Conservation (phyloP, 1,140 invertebrate species). For the Zeugodacus cucurbitae region DNA sequence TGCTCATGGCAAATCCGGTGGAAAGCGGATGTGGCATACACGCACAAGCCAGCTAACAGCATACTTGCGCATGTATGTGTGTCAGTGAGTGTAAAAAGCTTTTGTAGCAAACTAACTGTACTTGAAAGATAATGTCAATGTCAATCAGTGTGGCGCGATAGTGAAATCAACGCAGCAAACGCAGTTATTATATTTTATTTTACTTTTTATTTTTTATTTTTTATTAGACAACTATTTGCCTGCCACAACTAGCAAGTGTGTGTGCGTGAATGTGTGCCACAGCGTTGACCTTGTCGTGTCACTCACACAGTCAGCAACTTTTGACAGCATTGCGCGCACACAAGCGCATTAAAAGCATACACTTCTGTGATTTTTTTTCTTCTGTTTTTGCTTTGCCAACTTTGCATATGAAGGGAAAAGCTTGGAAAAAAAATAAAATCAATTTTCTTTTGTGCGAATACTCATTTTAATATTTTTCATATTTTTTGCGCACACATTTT, state of each 20-base stretch:
- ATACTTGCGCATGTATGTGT: too few relatives aligned
- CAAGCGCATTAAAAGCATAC: neutral
- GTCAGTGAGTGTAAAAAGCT: neutral
- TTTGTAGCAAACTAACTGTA: neutral
- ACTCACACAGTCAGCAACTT: neutral
- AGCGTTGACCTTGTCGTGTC: neutral
- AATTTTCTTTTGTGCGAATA: neutral
- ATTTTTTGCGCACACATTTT: neutral
- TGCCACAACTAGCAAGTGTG: neutral
- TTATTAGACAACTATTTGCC: neutral
- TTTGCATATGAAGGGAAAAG: neutral
- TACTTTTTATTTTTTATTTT: neutral
- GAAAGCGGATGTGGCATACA: neutral
- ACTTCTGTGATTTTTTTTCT: neutral
- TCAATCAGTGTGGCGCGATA: neutral
- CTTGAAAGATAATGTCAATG: constrained; percentile 23
- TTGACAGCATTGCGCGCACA: neutral
- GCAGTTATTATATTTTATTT: neutral
- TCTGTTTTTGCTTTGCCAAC: neutral
- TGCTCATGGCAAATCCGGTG: neutral
- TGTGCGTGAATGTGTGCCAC: neutral
- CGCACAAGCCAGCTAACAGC: too few relatives aligned
- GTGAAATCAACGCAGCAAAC: neutral
- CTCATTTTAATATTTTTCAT: neutral
- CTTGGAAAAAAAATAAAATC: neutral